Percentiles rank a stretch among this genome's conserved stretches.
phyloP scores from a whole-genome alignment of 2,113 vertebrate genomes.

The Hippolais icterina region DNA sequence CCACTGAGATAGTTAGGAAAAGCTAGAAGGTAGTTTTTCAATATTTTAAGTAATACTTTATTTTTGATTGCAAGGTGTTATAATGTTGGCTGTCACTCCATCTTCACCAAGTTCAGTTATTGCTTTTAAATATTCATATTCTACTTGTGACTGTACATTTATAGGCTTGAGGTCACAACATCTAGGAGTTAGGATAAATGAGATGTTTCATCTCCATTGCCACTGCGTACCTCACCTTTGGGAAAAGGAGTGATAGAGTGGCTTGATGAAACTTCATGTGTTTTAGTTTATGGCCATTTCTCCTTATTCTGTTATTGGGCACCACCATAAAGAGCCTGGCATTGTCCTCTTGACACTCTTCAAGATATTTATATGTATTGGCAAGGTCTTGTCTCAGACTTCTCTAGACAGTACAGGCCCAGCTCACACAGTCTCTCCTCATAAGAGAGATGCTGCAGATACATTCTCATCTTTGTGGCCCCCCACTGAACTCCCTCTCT shows the following conservation, averaged over 20 bases:
- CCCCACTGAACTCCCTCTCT: neutral
- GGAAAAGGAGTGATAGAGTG: neutral
- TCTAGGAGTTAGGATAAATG: neutral
- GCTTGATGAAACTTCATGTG: neutral
- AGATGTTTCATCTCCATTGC: neutral
- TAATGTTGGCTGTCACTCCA: neutral
- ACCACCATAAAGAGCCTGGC: neutral
- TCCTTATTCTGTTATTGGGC: neutral
- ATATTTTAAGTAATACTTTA: rapidly evolving
- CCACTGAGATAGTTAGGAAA: neutral
- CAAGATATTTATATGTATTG: neutral
- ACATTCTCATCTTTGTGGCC: neutral
- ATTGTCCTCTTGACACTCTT: neutral
- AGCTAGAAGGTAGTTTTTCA: neutral
- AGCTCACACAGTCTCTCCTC: neutral
- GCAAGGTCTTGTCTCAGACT: neutral
- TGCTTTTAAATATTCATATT: neutral
- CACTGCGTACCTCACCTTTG: neutral
- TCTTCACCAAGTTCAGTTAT: neutral
- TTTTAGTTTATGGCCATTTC: neutral
- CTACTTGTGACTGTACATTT: neutral
- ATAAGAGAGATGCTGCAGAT: neutral
- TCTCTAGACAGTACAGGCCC: neutral
- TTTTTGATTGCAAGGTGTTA: neutral
- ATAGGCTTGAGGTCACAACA: neutral